Percentiles rank a stretch among this genome's conserved stretches.
Evolutionary conservation across 2,888 invertebrate genomes (phyloP).

Genomic region (Caenorhabditis sulstoni): DNA sequence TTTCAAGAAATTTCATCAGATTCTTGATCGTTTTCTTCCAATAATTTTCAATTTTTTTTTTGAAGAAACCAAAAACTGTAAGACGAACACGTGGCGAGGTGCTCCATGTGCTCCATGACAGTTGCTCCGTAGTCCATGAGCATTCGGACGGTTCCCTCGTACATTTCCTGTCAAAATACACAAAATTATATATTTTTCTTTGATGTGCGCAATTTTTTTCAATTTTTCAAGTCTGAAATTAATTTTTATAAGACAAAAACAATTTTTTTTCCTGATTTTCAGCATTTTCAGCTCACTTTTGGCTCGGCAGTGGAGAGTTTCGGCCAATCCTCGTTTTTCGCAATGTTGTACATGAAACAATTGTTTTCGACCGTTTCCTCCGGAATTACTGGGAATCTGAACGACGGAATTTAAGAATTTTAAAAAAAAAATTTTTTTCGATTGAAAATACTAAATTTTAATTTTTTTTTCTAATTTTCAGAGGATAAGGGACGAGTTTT

Average conservation of each 20-base stretch:
- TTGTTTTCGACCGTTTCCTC: slow-evolving; percentile 80
- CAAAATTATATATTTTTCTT: too few relatives aligned
- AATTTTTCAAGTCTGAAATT: too few relatives aligned
- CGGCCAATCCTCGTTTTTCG: slow-evolving; percentile 79
- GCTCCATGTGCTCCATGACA: slow-evolving; percentile 76
- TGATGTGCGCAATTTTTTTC: too few relatives aligned
- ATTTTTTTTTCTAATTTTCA: too few relatives aligned
- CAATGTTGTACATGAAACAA: slow-evolving; percentile 76
- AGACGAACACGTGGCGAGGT: slow-evolving; percentile 68
- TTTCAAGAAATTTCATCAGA: slow-evolving; percentile 1
- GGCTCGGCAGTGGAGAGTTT: slow-evolving; percentile 74
- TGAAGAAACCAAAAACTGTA: not conserved
- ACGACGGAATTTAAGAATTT: too few relatives aligned
- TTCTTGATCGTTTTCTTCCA: too few relatives aligned
- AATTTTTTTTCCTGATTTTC: not conserved
- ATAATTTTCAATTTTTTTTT: not conserved
- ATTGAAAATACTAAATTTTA: not conserved
- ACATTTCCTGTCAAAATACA: slow-evolving; percentile 69
- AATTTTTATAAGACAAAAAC: too few relatives aligned
- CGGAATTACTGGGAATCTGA: slow-evolving; percentile 77
- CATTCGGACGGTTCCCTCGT: slow-evolving; percentile 78
- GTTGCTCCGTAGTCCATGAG: slow-evolving; percentile 80
- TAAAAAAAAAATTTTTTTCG: too few relatives aligned
- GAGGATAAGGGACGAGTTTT: too few relatives aligned
- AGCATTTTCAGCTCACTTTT: slow-evolving; percentile 34